Conservation (phyloP, 2,797 vertebrate genomes). For the Leptatherina wallacei region DNA sequence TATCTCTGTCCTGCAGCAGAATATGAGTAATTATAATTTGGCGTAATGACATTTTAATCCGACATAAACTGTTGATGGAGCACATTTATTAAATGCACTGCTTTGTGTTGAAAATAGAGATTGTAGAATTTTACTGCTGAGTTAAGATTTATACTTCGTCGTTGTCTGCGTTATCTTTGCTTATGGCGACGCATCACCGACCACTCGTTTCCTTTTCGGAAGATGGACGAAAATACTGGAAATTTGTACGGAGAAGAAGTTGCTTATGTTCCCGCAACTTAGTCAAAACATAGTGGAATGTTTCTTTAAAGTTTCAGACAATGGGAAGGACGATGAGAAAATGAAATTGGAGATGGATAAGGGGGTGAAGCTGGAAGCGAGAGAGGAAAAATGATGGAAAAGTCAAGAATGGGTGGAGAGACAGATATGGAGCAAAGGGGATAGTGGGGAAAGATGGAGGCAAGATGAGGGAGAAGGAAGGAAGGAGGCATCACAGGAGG, state of each 20-base stretch:
- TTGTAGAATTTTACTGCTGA: neutral
- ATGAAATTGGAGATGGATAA: no score
- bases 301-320: neutral
- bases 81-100: neutral
- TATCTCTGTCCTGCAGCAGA: no score
- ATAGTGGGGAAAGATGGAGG: neutral
- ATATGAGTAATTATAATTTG: no score
- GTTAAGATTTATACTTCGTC: no score
- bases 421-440: neutral
- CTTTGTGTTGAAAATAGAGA: neutral
- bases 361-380: no score
- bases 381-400: conserved; percentile 1
- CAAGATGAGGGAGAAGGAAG: neutral
- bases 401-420: conserved; percentile 13
- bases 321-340: no score
- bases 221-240: neutral
- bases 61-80: no score
- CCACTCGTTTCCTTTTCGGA: neutral
- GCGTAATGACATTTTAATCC: no score
- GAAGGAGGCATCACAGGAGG: neutral
- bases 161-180: no score
- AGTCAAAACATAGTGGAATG: neutral
- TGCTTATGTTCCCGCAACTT: no score
- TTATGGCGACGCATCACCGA: no score
- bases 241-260: neutral